Evolutionary conservation across 2,797 vertebrate genomes (phyloP), one percentile per base, ranked within the genome.

Genomic region (Pygocentrus nattereri): DNA sequence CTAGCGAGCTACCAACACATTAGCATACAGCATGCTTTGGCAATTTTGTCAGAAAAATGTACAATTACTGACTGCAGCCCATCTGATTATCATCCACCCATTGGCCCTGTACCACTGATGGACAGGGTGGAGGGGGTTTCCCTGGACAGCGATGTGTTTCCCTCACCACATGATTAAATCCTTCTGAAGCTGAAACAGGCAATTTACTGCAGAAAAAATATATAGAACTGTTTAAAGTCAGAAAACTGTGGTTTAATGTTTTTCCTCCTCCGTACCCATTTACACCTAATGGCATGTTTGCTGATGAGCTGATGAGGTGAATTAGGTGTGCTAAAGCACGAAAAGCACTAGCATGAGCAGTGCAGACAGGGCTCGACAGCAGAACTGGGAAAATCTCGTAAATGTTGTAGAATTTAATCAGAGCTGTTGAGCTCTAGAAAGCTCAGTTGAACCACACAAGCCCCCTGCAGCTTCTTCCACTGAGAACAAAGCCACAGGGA

Each of bases 391-490:
- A 31, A n/a, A 13, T 5, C 34, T n/a, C 64, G 27, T 30, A 31
- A 7, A n/a, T 34, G 49, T 8, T 21, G 10, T 31, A 72, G 27
- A 34, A 21, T 12, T 54, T 25, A 21, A 18, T 31, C 49, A 54
- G 27, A n/a, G 44, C 44, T 27, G 44, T 13, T 27, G 25, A 50
- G 47, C 44, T 49, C 15, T 18, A 16, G 61, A 34, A 3, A 54
- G 10, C 70, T 71, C 25, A 50, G 69, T 15, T 52, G 69, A 50
- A 50, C 5, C 25, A 31, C 27, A 54, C 19, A 56, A 7, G 21
- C 19, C 70, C 38, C 49, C 49, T 50, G 25, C 25, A 52, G 44
- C 69, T 52, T 44, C 69, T 71, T 68, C n/a, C 38, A 44, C 65
- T 34, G 18, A 65, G 62, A 21, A 65, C 62, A 21, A n/a, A 12